Conservation (phyloP, 2,113 vertebrate genomes). For the Apodemus sylvaticus region DNA sequence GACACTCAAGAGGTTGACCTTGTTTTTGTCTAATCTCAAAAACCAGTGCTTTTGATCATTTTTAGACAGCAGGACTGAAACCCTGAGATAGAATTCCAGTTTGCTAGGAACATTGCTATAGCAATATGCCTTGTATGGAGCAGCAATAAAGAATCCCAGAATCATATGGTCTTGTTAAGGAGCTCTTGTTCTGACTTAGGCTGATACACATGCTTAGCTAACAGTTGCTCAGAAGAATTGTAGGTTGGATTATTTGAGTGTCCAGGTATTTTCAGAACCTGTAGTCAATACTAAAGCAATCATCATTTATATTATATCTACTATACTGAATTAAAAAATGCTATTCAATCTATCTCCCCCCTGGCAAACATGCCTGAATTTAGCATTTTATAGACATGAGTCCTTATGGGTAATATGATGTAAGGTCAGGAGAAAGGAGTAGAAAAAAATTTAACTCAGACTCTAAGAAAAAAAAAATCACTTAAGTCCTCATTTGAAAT, state of each 20-base stretch:
- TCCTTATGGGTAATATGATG: not conserved
- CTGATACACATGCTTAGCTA: not conserved
- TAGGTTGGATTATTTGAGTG: not conserved
- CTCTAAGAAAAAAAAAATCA: slow-evolving; percentile 24
- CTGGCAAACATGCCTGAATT: not conserved
- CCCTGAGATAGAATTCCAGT: slow-evolving; percentile 57
- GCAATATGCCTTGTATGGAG: not conserved
- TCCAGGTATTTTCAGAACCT: not conserved
- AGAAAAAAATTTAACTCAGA: slow-evolving; percentile 18
- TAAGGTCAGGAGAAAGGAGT: not conserved
- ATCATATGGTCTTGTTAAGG: not conserved
- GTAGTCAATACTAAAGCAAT: not conserved
- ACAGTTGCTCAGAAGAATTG: not conserved
- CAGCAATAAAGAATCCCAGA: not conserved
- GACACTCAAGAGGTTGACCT: slow-evolving; percentile 56
- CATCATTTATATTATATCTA: not conserved
- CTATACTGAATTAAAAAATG: not conserved
- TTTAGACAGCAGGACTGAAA: slow-evolving; percentile 35
- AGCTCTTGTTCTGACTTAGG: slow-evolving; percentile 12
- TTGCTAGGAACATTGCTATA: slow-evolving; percentile 49
- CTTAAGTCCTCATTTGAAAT: slow-evolving; percentile 43
- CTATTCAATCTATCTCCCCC: not conserved
- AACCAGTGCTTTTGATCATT: slow-evolving; percentile 38
- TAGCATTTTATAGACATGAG: not conserved
- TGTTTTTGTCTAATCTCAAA: slow-evolving; percentile 59